phyloP scores from a whole-genome alignment of 1,140 invertebrate species.

The Drosophila sechellia region DNA sequence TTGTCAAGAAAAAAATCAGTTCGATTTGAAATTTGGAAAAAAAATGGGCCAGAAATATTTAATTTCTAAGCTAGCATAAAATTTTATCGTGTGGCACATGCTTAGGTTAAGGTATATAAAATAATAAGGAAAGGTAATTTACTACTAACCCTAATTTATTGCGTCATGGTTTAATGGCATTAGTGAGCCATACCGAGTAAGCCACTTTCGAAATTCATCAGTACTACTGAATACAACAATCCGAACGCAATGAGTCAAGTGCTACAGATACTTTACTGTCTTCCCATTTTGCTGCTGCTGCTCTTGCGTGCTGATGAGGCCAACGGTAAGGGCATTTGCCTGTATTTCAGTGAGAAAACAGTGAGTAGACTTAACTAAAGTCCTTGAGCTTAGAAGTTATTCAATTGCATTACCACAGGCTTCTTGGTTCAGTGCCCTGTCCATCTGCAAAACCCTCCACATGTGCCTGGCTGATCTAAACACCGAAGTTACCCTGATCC shows the following conservation, averaged over 20 bases:
- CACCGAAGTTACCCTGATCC: background rate
- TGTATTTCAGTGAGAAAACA: constrained; percentile 23
- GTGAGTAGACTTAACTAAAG: constrained; percentile 4
- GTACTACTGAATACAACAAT: background rate
- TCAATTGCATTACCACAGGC: background rate
- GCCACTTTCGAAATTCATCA: background rate
- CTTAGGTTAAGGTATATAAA: no score
- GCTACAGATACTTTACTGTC: background rate
- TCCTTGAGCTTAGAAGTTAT: no score
- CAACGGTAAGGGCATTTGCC: constrained; percentile 13
- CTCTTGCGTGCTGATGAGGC: background rate
- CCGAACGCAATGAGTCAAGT: constrained; percentile 12
- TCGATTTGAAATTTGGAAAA: no score
- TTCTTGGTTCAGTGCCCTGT: constrained; percentile 30
- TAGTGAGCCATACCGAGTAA: background rate
- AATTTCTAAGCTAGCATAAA: no score
- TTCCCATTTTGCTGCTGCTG: constrained; percentile 1
- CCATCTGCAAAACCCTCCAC: constrained; percentile 2
- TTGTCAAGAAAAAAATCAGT: no score
- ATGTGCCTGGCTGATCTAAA: constrained; percentile 38
- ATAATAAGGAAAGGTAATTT: no score
- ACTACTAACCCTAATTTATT: background rate
- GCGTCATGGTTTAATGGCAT: background rate
- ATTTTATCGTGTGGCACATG: no score
- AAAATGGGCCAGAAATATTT: no score